These are phyloP conservation scores for Arctia plantaginis DNA, from an alignment of 2,888 invertebrate species.

Conservation along the genomic window DNA sequence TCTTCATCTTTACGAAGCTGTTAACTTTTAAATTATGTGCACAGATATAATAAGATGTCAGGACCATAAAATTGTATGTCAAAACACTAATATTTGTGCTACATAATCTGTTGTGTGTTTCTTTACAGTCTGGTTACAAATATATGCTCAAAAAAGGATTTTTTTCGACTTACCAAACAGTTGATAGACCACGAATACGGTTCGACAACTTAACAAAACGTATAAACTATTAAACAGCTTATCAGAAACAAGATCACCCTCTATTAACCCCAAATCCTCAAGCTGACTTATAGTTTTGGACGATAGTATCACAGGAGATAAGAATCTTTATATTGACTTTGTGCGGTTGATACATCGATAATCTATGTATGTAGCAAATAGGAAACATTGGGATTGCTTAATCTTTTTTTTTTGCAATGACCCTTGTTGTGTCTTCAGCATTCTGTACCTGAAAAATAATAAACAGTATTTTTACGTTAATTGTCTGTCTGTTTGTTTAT, in stretches of 20 bases:
- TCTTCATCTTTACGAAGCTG: too few relatives aligned
- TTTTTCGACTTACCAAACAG: not conserved
- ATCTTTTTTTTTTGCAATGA: not conserved
- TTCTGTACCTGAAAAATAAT: too few relatives aligned
- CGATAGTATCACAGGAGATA: conserved; percentile 39
- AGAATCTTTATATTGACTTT: conserved; percentile 32
- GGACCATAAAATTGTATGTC: too few relatives aligned
- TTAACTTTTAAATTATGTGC: too few relatives aligned
- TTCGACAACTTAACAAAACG: conserved; percentile 19
- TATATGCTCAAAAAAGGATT: not conserved
- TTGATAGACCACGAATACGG: conserved; percentile 5
- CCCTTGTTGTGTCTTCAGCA: not conserved
- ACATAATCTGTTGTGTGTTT: too few relatives aligned
- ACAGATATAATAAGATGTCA: too few relatives aligned
- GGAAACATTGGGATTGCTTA: conserved; percentile 9
- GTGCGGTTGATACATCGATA: conserved; percentile 26
- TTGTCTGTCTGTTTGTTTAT: too few relatives aligned
- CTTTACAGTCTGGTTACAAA: too few relatives aligned
- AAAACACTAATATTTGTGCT: too few relatives aligned
- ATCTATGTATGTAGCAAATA: conserved; percentile 24
- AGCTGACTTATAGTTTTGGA: conserved; percentile 40
- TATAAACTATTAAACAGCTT: conserved; percentile 40
- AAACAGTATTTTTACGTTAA: too few relatives aligned
- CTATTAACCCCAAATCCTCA: conserved; percentile 37
- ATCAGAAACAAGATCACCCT: conserved; percentile 31